phyloP scores from a whole-genome alignment of 2,888 invertebrate species.

The Allophyes oxyacanthae region DNA sequence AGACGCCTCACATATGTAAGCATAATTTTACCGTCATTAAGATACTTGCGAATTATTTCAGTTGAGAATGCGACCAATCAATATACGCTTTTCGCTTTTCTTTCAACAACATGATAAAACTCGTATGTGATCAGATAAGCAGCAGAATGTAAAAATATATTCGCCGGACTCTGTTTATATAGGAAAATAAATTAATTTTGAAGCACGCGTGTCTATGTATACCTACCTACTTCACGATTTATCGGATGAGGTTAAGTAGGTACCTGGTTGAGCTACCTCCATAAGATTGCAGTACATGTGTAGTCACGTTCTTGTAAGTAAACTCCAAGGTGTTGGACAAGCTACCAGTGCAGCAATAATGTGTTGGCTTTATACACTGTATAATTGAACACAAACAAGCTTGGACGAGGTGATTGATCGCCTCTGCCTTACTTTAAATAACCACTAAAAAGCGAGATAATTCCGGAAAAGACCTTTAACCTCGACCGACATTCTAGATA shows the following conservation, averaged over 20 bases:
- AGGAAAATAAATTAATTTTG: constrained; percentile 4
- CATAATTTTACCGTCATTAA: constrained; percentile 1
- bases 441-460: constrained; percentile 22
- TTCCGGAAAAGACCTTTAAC: constrained; percentile 32
- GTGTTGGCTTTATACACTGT: neutral
- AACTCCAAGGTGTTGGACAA: neutral
- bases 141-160: constrained; percentile 4
- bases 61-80: constrained; percentile 18
- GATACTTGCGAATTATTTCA: constrained; percentile 10
- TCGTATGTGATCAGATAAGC: constrained; percentile 4
- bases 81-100: constrained; percentile 23
- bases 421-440: constrained; percentile 10
- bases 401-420: constrained; percentile 24
- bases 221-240: no score
- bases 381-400: neutral
- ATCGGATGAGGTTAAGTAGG: neutral
- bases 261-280: neutral
- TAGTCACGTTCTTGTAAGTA: neutral
- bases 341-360: neutral
- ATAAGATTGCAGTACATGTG: neutral
- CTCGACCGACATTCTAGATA: constrained; percentile 39
- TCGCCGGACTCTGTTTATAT: neutral
- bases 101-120: constrained; percentile 2
- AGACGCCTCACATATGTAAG: no score
- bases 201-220: neutral